Evolutionary conservation across 2,888 invertebrate species (phyloP), one percentile per base, ranked within the genome.

Genomic region (Melinaea menophilus): DNA sequence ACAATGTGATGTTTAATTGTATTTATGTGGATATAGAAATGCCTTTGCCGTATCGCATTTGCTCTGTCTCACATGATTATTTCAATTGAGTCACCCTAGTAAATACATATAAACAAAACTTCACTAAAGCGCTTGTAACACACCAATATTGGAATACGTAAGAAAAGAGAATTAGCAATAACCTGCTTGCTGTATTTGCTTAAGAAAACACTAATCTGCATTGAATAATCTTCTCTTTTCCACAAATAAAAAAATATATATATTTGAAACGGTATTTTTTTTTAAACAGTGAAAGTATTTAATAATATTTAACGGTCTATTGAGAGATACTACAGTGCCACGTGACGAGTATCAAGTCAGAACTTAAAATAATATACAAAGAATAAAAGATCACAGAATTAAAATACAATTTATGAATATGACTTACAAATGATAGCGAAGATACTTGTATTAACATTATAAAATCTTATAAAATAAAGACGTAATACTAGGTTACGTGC

Each of bases 41-140:
- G 41, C 11, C 9, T 41, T 41, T 41, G 3, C 3, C 9, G 41
- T 41, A 41, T 11, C 41, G 9, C 41, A 41, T 41, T 9, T 41
- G 41, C 41, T 41, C 41, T 41, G 41, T 9, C 9, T 41, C 11
- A 41, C 41, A 41, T 41, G 41, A 41, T 31, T 31, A 64, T 65
- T 60, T 58, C 66, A 51, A 61, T 54, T 51, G 56, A 57, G 33
- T 57, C 46, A 47, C 33, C 33, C 47, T 33, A 33, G 9, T 33
- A 5, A 47, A 11, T 55, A 35, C 9, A 41, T 41, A 41, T 9
- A 22, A 41, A 51, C 5, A 22, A 51, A 9, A 51, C 9, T 51
- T 51, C 22, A 7, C 22, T 31, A 31, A 51, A 51, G 51, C 51
- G 51, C 51, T 51, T 11, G 5, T 31, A 51, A 51, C 51, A 51